Base-by-base conservation (phyloP, 2,797 vertebrate genomes). In the Pseudomugil gertrudae region DNA sequence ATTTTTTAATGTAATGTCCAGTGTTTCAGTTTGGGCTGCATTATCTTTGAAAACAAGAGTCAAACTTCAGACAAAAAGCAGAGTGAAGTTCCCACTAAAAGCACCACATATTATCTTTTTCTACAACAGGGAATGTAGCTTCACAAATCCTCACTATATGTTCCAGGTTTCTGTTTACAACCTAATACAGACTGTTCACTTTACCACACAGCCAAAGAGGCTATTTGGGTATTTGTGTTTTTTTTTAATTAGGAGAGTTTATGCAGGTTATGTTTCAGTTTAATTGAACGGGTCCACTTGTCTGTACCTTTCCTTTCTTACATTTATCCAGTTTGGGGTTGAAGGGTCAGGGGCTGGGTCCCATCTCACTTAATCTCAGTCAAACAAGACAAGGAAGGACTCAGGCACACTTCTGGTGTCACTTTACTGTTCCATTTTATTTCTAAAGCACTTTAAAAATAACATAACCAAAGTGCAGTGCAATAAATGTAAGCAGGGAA, bases 1-100 rank as follows among this genome's bases (percentile, higher is more conserved):
- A 72, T 70, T 68, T 9, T 17, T 32, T 17, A 74, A 66, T 69
- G 63, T 76, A 63, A 52, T 77, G 66, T 77, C 63, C 70, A 66
- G 56, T 64, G 72, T 76, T 79, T 74, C 36, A 50, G 62, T 59
- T 58, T 64, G 56, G 56, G 38, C 26, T 48, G 24, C 9, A 62
- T 72, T 35, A 54, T 30, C n/a, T 74, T 32, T 67, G 57, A 63
- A 66, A 53, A 17, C 43, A 3, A 2, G 9, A 47, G n/a, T 47
- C n/a, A 21, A 21, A 40, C 36, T 40, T 17, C 0, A 36, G 15
- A 17, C 15, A 40, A 19, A 40, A 6, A 15, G 13, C 36, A 36
- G 15, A 14, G 36, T 5, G 5, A 40, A 15, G 3, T 14, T 6
- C 36, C 36, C 1, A 19, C 15, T 40, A 1, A 47, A 47, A 21